Evolutionary conservation across 2,888 invertebrate genomes (phyloP), one percentile per base, ranked within the genome.

Genomic region (Ditula angustiorana): DNA sequence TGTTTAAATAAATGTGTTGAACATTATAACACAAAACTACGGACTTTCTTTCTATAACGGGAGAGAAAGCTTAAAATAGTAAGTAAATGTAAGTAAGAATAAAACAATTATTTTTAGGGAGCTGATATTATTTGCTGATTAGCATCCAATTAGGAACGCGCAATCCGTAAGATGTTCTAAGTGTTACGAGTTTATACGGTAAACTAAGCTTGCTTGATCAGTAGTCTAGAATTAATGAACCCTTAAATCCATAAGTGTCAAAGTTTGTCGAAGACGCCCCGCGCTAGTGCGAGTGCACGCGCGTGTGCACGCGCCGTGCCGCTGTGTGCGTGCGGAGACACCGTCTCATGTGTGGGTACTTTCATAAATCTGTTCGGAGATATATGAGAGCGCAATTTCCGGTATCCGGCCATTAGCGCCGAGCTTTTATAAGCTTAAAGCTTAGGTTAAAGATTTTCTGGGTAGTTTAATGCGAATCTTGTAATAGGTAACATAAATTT

Each of bases 361-460:
- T 96, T 96, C 96, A 96, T 96, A 96, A 96, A 96, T 96, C 96
- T 96, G 96, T 95, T 94, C 94, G 94, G 95, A 96, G 96, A 96
- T 96, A 96, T 96, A 96, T 96, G 96, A 95, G 96, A 95, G 96
- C 96, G 96, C 96, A 96, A 96, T 96, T 96, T 96, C 96, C 96
- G 95, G 96, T 96, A 96, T 96, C 96, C 96, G 96, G 96, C 96
- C 96, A 96, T 96, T 96, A 96, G 93, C 93, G 93, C 93, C 90
- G 92, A 93, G 93, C 93, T 93, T 93, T 93, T 93, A 95, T 94
- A 94, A 94, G 94, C 94, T 94, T 92, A 92, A 91, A 92, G 92
- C 92, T 92, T 92, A 92, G 92, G 92, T 92, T 92, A 92, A 92
- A 92, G 92, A 92, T 92, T 92, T 92, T 92, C 92, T 91, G 92